These are phyloP conservation scores for Hypotaenidia philippensis DNA, from an alignment of 2,797 vertebrate species.

Conservation along the genomic window DNA sequence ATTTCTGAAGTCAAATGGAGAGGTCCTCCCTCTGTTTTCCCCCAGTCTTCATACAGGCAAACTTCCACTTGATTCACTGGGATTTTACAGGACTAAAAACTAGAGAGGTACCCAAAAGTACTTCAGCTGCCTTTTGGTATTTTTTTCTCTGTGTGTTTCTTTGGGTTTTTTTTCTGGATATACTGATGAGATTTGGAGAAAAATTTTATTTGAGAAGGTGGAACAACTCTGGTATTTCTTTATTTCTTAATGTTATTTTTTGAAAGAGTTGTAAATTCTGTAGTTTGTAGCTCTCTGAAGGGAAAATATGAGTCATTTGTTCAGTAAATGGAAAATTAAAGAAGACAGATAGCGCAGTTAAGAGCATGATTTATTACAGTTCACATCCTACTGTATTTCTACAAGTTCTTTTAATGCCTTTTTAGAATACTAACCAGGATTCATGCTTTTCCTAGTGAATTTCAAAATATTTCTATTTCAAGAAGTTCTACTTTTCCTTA, in stretches of 20 bases:
- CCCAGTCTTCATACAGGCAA: neutral
- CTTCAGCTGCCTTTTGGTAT: neutral
- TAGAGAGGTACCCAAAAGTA: neutral
- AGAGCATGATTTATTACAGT: conserved; percentile 48
- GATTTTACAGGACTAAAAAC: neutral
- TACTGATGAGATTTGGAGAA: conserved; percentile 14
- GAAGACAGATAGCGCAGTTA: conserved; percentile 54
- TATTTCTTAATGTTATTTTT: conserved; percentile 16
- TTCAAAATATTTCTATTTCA: conserved; percentile 24
- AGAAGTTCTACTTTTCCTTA: neutral
- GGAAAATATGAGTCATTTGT: conserved; percentile 61
- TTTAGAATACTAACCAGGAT: conserved; percentile 34
- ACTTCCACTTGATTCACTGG: neutral
- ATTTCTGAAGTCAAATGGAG: conserved; percentile 28
- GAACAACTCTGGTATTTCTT: neutral
- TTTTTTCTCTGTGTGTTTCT: neutral
- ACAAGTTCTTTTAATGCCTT: conserved; percentile 34
- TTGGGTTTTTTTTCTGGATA: neutral
- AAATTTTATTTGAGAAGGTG: conserved; percentile 47
- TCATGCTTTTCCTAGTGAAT: neutral
- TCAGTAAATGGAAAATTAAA: conserved; percentile 68
- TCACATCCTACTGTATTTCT: conserved; percentile 40
- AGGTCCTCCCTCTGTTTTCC: conserved; percentile 13
- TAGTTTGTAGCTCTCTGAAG: conserved; percentile 54
- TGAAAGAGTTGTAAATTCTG: conserved; percentile 46